These are phyloP conservation scores for Scolopax mira DNA, from an alignment of 2,113 vertebrate species.

Conservation along the genomic window DNA sequence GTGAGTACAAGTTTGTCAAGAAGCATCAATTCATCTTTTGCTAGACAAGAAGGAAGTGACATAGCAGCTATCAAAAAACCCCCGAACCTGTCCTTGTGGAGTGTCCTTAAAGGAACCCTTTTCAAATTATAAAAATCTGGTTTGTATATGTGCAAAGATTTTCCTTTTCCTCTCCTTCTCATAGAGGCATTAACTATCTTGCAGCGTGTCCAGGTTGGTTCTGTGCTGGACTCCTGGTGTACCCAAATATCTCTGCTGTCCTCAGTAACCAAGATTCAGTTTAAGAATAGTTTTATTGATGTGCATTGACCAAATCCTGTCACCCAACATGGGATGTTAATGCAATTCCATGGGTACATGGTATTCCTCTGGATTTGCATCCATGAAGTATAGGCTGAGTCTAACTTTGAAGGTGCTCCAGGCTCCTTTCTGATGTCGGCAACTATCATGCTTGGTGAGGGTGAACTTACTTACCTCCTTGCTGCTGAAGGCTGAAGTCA, in stretches of 20 bases:
- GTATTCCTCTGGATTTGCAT: background rate
- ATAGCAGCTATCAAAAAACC: constrained; percentile 22
- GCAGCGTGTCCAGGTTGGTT: background rate
- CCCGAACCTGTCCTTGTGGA: background rate
- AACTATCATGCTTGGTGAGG: accelerated
- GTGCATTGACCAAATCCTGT: background rate
- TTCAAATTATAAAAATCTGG: background rate
- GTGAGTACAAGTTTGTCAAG: constrained; percentile 4
- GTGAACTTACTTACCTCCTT: background rate
- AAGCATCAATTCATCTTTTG: background rate
- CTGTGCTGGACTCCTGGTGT: background rate
- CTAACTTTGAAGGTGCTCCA: background rate
- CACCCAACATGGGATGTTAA: background rate
- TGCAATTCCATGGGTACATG: background rate
- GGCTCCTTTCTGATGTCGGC: background rate
- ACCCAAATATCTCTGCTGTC: background rate
- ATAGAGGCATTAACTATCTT: background rate
- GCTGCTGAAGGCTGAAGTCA: background rate
- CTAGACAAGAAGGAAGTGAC: constrained; percentile 48
- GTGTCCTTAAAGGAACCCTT: constrained; percentile 39
- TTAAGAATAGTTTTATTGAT: background rate
- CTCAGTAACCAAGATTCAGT: background rate
- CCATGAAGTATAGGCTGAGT: background rate
- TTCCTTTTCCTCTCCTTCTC: background rate
- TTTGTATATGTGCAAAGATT: background rate